Evolutionary conservation across 2,797 vertebrate genomes (phyloP).

Genomic region (Labeo calbasu): DNA sequence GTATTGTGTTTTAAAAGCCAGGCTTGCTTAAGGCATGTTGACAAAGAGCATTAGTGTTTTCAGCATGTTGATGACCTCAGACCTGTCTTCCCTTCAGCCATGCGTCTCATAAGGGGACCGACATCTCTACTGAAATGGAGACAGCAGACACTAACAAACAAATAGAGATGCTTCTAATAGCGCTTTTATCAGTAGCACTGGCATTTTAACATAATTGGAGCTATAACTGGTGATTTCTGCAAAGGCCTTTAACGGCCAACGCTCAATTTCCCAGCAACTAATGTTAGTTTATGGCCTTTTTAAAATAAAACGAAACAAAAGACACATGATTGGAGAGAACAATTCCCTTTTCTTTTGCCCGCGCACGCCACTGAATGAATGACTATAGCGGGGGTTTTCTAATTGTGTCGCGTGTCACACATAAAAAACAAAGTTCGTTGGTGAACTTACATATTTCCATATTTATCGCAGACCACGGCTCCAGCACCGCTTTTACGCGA

Average conservation of each 20-base stretch:
- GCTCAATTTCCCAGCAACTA: background rate
- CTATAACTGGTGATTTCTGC: background rate
- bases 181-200: background rate
- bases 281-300: background rate
- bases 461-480: background rate
- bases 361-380: background rate
- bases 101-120: background rate
- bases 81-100: slow-evolving; percentile 41
- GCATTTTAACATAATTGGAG: background rate
- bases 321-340: background rate
- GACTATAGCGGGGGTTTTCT: background rate
- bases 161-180: slow-evolving; percentile 18
- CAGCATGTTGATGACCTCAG: slow-evolving; percentile 29
- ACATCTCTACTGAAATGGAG: slow-evolving; percentile 1
- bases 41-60: slow-evolving; percentile 41
- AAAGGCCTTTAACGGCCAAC: background rate
- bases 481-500: background rate
- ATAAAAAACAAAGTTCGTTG: background rate
- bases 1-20: slow-evolving; percentile 32
- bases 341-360: background rate
- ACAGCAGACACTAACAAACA: background rate
- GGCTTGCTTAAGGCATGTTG: slow-evolving; percentile 43
- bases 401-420: background rate
- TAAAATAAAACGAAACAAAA: background rate
- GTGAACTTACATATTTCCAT: background rate